Evolutionary conservation across 2,888 invertebrate species (phyloP).

Genomic region (Ormyrus nitidulus): DNA sequence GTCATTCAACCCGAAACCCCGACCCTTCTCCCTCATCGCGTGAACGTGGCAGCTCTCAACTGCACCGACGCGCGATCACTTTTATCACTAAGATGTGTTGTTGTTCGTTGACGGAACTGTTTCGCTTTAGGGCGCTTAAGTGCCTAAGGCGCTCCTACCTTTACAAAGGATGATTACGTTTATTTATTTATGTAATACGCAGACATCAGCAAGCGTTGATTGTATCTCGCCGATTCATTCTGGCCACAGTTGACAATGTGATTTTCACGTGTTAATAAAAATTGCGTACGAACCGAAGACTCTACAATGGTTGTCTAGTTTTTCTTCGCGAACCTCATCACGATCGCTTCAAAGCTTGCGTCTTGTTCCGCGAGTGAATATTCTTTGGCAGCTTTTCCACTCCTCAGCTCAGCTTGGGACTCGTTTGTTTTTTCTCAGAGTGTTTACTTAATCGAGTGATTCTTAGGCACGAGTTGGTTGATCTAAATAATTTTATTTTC

Average conservation of each 20-base stretch:
- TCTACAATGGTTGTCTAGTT: constrained; percentile 20
- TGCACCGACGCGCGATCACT: constrained; percentile 61
- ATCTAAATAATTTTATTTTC: constrained; percentile 34
- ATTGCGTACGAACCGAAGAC: constrained; percentile 21
- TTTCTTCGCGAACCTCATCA: constrained; percentile 21
- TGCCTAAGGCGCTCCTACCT: constrained; percentile 9
- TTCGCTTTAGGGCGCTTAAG: neutral
- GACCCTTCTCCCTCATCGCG: constrained; percentile 79
- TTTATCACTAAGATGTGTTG: constrained; percentile 53
- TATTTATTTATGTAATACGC: constrained; percentile 53
- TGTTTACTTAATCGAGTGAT: constrained; percentile 27
- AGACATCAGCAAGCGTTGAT: constrained; percentile 39
- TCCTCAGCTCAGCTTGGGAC: constrained; percentile 14
- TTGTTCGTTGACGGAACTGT: constrained; percentile 21
- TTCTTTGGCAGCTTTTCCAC: constrained; percentile 40
- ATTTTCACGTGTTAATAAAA: constrained; percentile 50
- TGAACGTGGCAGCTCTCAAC: constrained; percentile 75
- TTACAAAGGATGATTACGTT: constrained; percentile 40
- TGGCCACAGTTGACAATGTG: constrained; percentile 46
- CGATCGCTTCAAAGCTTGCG: constrained; percentile 42
- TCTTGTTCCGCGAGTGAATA: constrained; percentile 31
- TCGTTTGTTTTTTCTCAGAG: constrained; percentile 21
- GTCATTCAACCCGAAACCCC: constrained; percentile 80
- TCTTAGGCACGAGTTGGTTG: neutral
- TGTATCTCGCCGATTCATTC: constrained; percentile 16